phyloP scores from a whole-genome alignment of 2,113 vertebrate species.

The Fulica atra region DNA sequence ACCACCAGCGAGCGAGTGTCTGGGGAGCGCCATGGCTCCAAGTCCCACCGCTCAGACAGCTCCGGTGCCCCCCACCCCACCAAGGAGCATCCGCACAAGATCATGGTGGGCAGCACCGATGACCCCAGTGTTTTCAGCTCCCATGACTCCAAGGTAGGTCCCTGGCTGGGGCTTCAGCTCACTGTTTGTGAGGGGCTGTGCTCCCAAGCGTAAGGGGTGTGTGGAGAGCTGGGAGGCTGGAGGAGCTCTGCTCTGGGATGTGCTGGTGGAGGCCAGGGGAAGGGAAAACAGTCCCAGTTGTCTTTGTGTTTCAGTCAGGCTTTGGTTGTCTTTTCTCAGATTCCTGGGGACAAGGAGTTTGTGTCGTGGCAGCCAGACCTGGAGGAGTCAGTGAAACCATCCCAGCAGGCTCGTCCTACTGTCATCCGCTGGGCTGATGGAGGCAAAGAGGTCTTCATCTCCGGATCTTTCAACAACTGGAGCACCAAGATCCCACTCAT shows the following conservation, averaged over 20 bases:
- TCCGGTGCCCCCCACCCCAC: slow-evolving; percentile 62
- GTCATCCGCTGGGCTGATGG: slow-evolving; percentile 97
- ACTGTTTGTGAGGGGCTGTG: background rate
- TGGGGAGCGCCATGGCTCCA: slow-evolving; percentile 88
- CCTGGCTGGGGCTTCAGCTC: background rate
- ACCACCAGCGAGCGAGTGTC: slow-evolving; percentile 89
- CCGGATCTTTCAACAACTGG: slow-evolving; percentile 98
- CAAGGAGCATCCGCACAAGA: slow-evolving; percentile 89
- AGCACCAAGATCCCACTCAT: slow-evolving; percentile 94
- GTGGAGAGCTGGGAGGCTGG: background rate
- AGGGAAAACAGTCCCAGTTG: background rate
- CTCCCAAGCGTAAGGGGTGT: background rate
- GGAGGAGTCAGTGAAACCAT: slow-evolving; percentile 86
- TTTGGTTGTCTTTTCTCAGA: slow-evolving; percentile 73
- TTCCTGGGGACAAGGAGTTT: slow-evolving; percentile 89
- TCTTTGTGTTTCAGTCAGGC: background rate
- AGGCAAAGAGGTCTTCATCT: slow-evolving; percentile 94
- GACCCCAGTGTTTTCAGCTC: slow-evolving; percentile 94
- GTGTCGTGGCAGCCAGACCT: slow-evolving; percentile 85
- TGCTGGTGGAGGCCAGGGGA: background rate
- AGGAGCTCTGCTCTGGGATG: background rate
- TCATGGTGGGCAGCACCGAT: slow-evolving; percentile 95
- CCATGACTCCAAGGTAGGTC: slow-evolving; percentile 85
- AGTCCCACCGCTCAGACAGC: slow-evolving; percentile 86
- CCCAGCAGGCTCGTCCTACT: slow-evolving; percentile 91